These are phyloP conservation scores for Aplochiton taeniatus DNA, from an alignment of 2,797 vertebrate species.

Conservation along the genomic window DNA sequence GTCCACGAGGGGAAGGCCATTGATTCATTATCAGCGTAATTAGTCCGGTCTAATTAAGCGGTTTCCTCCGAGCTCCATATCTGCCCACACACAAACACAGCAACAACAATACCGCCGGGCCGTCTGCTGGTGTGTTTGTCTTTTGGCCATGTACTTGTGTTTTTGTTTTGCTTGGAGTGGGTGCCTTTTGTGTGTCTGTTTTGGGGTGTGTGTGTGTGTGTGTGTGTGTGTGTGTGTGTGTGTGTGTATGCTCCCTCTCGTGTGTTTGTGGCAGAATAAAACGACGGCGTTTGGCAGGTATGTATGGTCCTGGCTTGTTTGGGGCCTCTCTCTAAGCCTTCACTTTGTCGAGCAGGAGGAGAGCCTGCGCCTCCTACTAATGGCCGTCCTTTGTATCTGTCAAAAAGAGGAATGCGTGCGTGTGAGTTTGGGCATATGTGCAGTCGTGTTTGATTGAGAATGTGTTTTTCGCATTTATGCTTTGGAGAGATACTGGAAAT, in stretches of 20 bases:
- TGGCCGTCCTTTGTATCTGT: slow-evolving; percentile 61
- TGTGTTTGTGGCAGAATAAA: neutral
- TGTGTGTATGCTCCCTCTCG: neutral
- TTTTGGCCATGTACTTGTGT: neutral
- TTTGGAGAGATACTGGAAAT: neutral
- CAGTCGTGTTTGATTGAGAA: slow-evolving; percentile 34
- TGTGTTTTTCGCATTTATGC: slow-evolving; percentile 12
- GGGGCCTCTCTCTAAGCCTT: slow-evolving; percentile 43
- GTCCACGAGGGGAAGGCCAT: slow-evolving; percentile 50
- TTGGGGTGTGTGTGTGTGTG: slow-evolving; percentile 19
- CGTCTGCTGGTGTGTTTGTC: neutral
- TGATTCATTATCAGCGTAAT: slow-evolving; percentile 82
- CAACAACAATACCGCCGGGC: too few species aligned
- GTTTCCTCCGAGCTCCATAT: slow-evolving; percentile 62
- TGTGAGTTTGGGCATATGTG: neutral
- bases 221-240: slow-evolving; percentile 23
- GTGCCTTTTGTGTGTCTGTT: slow-evolving; percentile 9
- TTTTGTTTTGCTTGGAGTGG: slow-evolving; percentile 8
- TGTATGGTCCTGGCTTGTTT: slow-evolving; percentile 57
- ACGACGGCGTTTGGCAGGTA: slow-evolving; percentile 57
- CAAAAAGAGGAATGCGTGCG: neutral
- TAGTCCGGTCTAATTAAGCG: slow-evolving; percentile 64
- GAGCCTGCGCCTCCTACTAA: slow-evolving; percentile 53
- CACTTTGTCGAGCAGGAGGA: slow-evolving; percentile 41
- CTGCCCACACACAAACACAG: slow-evolving; percentile 1